A percentile compares a stretch with the other conserved stretches of the same genome.
These are phyloP conservation scores for Oryzias melastigma DNA, from an alignment of 2,113 vertebrate genomes.

Conservation along the genomic window DNA sequence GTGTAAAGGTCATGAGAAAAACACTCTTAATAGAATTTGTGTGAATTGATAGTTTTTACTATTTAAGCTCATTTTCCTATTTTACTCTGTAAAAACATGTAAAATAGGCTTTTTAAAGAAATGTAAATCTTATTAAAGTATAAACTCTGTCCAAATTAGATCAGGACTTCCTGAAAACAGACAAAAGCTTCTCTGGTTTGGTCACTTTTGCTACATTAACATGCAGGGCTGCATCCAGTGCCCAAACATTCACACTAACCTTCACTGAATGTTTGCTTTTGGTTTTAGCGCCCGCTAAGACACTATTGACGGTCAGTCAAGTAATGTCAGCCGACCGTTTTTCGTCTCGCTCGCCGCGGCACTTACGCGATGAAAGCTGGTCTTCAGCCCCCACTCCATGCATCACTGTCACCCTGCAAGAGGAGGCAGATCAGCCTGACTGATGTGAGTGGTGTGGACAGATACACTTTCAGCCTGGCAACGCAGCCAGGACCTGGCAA, in stretches of 20 bases:
- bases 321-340: constrained; percentile 93
- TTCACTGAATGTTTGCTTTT: constrained; percentile 70
- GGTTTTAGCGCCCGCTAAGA: constrained; percentile 82
- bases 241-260: constrained; percentile 45
- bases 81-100: constrained; percentile 52
- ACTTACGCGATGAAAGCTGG: constrained; percentile 86
- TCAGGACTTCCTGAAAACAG: constrained; percentile 43
- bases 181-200: constrained; percentile 36
- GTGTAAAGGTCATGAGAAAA: constrained; percentile 59
- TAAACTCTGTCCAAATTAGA: constrained; percentile 51
- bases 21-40: constrained; percentile 1
- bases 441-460: constrained; percentile 64
- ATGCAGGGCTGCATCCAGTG: constrained; percentile 14
- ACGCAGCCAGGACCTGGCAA: constrained; percentile 63
- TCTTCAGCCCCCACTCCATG: constrained; percentile 61
- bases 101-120: constrained; percentile 39
- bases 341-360: constrained; percentile 79
- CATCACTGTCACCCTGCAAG: constrained; percentile 36
- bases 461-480: constrained; percentile 87
- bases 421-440: constrained; percentile 68
- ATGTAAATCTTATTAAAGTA: constrained; percentile 68
- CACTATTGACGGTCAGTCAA: constrained; percentile 86
- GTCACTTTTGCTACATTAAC: constrained; percentile 34
- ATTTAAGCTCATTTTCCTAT: constrained; percentile 61
- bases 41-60: constrained; percentile 4